Percentiles rank a stretch among this genome's conserved stretches.
phyloP scores from a whole-genome alignment of 1,140 invertebrate species.

The Drusus annulatus region DNA sequence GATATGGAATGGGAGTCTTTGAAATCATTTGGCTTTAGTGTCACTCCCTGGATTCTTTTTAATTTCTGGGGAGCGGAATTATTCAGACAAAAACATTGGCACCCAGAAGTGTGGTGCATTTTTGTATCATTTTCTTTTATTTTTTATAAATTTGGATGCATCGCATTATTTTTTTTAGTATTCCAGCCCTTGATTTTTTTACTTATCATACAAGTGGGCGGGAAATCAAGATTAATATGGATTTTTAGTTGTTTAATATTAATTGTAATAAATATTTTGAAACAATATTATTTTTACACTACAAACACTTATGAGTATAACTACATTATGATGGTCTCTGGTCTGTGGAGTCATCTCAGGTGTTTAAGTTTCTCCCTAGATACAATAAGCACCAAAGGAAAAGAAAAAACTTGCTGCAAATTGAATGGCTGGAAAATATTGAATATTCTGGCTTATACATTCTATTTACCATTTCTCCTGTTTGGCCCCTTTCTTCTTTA shows the following conservation, averaged over 20 bases:
- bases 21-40: conserved; percentile 65
- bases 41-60: conserved; percentile 63
- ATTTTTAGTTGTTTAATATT: conserved; percentile 64
- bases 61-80: conserved; percentile 66
- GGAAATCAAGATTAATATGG: conserved; percentile 62
- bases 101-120: conserved; percentile 64
- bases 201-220: conserved; percentile 59
- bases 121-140: conserved; percentile 65
- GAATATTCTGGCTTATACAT: conserved; percentile 75
- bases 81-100: conserved; percentile 58
- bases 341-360: conserved; percentile 67
- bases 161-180: conserved; percentile 63
- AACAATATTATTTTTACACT: conserved; percentile 41
- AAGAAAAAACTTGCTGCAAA: neutral
- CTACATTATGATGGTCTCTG: conserved; percentile 65
- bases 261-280: conserved; percentile 63
- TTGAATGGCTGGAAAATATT: conserved; percentile 56
- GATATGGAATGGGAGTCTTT: conserved; percentile 70
- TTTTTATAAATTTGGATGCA: conserved; percentile 62
- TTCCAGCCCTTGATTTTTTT: conserved; percentile 65
- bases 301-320: too few species aligned
- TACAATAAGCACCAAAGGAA: neutral
- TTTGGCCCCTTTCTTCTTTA: conserved; percentile 86
- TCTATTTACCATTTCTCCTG: conserved; percentile 86
- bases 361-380: conserved; percentile 68